These are phyloP conservation scores for Cotesia congregata DNA, from an alignment of 2,888 invertebrate species.

Conservation along the genomic window DNA sequence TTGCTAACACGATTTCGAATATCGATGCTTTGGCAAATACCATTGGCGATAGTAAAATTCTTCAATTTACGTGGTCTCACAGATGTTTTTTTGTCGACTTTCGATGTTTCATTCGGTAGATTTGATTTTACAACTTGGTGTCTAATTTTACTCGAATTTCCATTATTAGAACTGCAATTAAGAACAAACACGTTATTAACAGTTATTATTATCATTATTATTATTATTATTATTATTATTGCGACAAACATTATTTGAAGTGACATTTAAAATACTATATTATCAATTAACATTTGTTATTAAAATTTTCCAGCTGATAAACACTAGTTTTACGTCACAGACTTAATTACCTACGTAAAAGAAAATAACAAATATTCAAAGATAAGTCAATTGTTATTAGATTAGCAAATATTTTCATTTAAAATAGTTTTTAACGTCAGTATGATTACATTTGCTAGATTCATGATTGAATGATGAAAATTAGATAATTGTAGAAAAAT, in stretches of 20 bases:
- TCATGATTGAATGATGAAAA: too few species aligned
- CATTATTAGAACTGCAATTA: constrained; percentile 50
- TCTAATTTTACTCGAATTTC: constrained; percentile 43
- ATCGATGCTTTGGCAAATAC: constrained; percentile 75
- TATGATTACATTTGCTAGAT: too few species aligned
- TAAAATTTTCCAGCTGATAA: neutral
- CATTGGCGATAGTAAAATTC: constrained; percentile 54
- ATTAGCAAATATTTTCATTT: too few species aligned
- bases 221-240: neutral
- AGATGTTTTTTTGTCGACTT: constrained; percentile 44
- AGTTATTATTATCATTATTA: neutral
- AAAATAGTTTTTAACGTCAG: too few species aligned
- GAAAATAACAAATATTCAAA: too few species aligned
- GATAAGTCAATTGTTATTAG: too few species aligned
- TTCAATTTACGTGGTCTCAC: constrained; percentile 43
- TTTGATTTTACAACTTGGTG: constrained; percentile 51
- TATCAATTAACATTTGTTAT: neutral
- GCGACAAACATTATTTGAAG: too few species aligned
- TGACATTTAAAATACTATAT: too few species aligned
- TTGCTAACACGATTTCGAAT: constrained; percentile 72
- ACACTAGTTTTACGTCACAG: neutral
- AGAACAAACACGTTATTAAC: constrained; percentile 12
- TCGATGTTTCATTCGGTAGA: constrained; percentile 48
- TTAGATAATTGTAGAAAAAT: too few species aligned
- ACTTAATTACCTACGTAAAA: neutral